Base-by-base conservation (phyloP, 2,797 vertebrate species). In the Mareca strepera region DNA sequence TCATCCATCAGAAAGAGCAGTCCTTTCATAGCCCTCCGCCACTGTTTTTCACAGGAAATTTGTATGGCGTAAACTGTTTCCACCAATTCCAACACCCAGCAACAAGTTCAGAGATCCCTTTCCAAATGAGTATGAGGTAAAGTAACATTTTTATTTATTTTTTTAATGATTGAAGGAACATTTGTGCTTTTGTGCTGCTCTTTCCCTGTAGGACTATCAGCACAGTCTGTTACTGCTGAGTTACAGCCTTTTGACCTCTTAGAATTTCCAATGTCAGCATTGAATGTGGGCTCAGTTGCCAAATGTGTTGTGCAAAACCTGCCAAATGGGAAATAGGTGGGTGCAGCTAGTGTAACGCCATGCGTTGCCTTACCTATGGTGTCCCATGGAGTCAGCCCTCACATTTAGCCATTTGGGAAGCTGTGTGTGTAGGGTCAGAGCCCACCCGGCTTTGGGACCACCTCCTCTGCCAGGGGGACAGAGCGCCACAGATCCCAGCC, bases 41-140 rank as follows among this genome's bases (percentile, higher is more conserved):
- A 6, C 26, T 93, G 33, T 39, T 81, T 73, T 86, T 94, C 92
- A 4, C 93, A 98, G 98, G 31, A 96, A 72, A 59, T 96, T 77
- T 3, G 0, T 97, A 3, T 98, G 98, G 97, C 87, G 67, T 15
- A 97, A 82, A 69, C 20, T 98, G 22, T 98, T 97, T 67, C 98
- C 98, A 41, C 97, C 95, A 6, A 88, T 98, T 82, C 98, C 98
- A 13, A 92, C 50, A 2, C 98, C 98, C 28, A 97, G 97, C 39
- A 97, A 82, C 43, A 94, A 81, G 77, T 89, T 98, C 55, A 77
- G 72, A 56, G 97, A 97, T 62, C 79, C 91, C 25, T 92, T 95
- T 33, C 77, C 93, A 10, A 4, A 74, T 20, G 69, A 77, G 48
- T 96, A 91, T 0, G 86, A 98, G 97, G 98, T 98, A 97, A 96